Conservation (phyloP, 2,888 invertebrate species). For the Hirtodrosophila trivittata region DNA sequence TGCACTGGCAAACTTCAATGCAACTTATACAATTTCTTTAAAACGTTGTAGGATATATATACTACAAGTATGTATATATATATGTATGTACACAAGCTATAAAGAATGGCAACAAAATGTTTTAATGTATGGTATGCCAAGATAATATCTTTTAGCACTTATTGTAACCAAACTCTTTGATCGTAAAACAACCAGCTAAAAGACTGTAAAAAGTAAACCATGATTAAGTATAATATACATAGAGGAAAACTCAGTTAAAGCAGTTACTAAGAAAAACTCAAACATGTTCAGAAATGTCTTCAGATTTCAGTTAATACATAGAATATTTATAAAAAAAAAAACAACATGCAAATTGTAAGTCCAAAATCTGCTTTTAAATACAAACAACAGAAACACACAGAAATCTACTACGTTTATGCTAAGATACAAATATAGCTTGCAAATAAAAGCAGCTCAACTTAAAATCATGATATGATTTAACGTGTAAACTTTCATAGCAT, state of each 20-base stretch:
- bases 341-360: slow-evolving; percentile 9
- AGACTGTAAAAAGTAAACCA: no score
- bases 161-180: no score
- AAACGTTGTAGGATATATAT: no score
- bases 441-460: not conserved
- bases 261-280: no score
- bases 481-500: slow-evolving; percentile 12
- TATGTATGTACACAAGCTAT: not conserved
- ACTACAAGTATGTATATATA: not conserved
- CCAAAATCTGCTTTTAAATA: not conserved
- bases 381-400: not conserved
- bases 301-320: no score
- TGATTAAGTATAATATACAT: no score
- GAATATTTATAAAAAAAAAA: not conserved
- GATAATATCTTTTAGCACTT: no score
- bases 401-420: slow-evolving; percentile 19
- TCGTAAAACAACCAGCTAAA: no score
- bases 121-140: not conserved
- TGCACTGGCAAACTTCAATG: not conserved
- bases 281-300: no score
- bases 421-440: not conserved
- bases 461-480: not conserved
- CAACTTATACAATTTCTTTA: not conserved
- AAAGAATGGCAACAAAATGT: no score
- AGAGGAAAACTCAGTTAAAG: no score